A percentile compares a stretch with the other conserved stretches of the same genome.
Conservation (phyloP, 2,113 vertebrate species). For the Brachyistius frenatus region DNA sequence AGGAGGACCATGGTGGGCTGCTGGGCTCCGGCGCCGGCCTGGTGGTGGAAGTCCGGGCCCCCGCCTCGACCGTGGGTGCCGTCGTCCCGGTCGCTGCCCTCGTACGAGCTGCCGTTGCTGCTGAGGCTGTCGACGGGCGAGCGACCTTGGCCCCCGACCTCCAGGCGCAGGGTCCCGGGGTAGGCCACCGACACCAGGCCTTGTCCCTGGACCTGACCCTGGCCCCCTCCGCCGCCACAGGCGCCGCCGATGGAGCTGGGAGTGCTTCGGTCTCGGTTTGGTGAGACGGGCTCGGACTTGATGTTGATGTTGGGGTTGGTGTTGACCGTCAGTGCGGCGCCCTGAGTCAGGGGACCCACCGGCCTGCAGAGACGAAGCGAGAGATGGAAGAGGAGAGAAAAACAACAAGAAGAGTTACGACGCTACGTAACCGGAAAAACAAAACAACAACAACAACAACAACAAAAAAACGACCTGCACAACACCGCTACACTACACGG, state of each 20-base stretch:
- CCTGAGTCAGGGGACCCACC: constrained; percentile 88
- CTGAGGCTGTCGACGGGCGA: constrained; percentile 94
- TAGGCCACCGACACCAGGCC: constrained; percentile 82
- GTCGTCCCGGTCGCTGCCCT: constrained; percentile 94
- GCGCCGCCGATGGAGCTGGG: constrained; percentile 72
- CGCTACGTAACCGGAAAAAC: neutral
- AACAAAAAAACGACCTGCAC: too few relatives aligned
- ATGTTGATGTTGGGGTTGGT: constrained; percentile 94
- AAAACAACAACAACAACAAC: too few relatives aligned
- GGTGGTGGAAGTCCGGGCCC: constrained; percentile 86
- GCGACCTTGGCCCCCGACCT: constrained; percentile 85
- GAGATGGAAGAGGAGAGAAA: constrained; percentile 2
- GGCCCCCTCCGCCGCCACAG: neutral
- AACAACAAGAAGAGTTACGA: constrained; percentile 4
- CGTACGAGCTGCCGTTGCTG: constrained; percentile 94
- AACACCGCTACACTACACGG: neutral
- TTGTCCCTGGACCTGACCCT: constrained; percentile 66
- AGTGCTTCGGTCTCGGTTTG: constrained; percentile 92
- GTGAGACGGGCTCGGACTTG: constrained; percentile 96
- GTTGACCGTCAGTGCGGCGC: constrained; percentile 91
- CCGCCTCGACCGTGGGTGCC: constrained; percentile 67
- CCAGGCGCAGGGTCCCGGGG: constrained; percentile 86
- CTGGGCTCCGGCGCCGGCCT: constrained; percentile 54
- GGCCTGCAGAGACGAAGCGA: constrained; percentile 81
- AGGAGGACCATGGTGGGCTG: constrained; percentile 88